Conservation (phyloP, 2,888 invertebrate species). For the Epinotia brunnichana region DNA sequence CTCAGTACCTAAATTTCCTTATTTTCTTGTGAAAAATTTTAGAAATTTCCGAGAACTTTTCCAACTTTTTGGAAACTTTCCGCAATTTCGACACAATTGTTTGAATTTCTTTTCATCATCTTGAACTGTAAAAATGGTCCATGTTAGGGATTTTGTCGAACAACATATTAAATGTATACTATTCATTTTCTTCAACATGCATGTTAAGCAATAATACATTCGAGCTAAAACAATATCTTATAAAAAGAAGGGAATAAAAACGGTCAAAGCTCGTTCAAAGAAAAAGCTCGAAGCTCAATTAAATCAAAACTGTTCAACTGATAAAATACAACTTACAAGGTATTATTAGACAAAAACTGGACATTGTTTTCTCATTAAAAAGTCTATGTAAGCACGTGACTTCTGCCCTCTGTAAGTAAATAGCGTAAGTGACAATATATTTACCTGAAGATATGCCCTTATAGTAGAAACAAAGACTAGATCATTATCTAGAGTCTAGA, state of each 20-base stretch:
- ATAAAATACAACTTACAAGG: slow-evolving; percentile 4
- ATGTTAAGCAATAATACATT: no score
- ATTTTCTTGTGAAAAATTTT: no score
- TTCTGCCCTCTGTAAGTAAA: neutral
- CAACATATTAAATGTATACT: no score
- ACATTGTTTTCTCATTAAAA: slow-evolving; percentile 5
- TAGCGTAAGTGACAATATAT: neutral
- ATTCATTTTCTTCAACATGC: no score
- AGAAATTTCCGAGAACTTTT: no score
- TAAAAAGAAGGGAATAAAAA: neutral
- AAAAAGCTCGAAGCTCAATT: neutral
- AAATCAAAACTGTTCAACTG: slow-evolving; percentile 16
- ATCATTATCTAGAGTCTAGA: slow-evolving; percentile 28
- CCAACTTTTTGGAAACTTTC: no score
- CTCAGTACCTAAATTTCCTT: no score
- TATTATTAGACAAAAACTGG: slow-evolving; percentile 21
- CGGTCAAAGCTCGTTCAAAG: neutral
- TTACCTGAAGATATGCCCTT: neutral
- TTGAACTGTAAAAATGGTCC: no score
- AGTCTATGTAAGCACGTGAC: neutral
- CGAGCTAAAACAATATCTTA: no score
- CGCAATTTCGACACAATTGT: no score
- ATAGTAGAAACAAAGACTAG: slow-evolving; percentile 50
- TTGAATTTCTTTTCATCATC: no score
- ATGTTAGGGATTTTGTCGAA: no score